phyloP scores from a whole-genome alignment of 2,888 invertebrate genomes.

The Cantharis nigra region DNA sequence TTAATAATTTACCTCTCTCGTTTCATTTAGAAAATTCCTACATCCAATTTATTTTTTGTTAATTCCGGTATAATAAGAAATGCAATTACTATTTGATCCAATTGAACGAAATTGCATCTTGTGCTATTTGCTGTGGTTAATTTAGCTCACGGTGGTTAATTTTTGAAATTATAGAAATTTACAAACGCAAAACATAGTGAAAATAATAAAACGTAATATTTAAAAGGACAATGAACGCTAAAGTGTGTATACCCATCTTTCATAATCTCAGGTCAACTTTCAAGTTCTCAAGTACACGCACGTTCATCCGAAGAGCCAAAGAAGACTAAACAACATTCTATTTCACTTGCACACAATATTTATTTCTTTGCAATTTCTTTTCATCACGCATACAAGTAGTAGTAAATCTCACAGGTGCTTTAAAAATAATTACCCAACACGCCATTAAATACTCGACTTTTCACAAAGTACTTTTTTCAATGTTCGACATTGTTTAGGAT shows the following conservation, averaged over 20 bases:
- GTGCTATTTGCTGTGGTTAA: background rate
- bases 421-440: constrained; percentile 14
- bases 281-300: constrained; percentile 35
- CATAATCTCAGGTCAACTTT: constrained; percentile 36
- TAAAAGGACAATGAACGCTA: constrained; percentile 34
- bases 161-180: background rate
- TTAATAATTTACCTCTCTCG: background rate
- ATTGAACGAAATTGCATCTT: background rate
- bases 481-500: background rate
- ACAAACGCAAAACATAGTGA: background rate
- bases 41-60: background rate
- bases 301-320: constrained; percentile 13
- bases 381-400: constrained; percentile 7
- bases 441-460: background rate
- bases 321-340: constrained; percentile 25
- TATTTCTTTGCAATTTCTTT: constrained; percentile 15
- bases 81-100: background rate
- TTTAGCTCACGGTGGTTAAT: background rate
- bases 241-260: constrained; percentile 34
- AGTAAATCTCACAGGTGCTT: constrained; percentile 27
- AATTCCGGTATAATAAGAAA: background rate
- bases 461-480: background rate
- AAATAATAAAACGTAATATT: background rate
- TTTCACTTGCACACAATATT: constrained; percentile 22
- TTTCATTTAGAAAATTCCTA: background rate